These are phyloP conservation scores for Helarctos malayanus DNA, from an alignment of 2,797 vertebrate genomes.

Conservation along the genomic window DNA sequence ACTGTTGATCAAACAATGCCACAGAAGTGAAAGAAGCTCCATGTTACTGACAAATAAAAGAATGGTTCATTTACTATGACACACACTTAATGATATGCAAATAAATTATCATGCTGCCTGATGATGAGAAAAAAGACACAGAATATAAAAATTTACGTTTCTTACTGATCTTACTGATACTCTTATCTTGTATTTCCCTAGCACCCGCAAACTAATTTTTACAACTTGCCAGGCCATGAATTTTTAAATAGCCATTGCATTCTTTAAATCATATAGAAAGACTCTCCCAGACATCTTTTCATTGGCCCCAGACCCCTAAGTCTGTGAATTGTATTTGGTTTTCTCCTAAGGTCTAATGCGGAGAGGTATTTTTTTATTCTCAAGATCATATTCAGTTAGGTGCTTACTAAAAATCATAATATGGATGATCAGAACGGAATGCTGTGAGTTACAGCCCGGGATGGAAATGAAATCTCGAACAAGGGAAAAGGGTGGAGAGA, in stretches of 20 bases:
- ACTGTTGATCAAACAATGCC: not conserved
- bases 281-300: not conserved
- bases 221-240: not conserved
- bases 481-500: not conserved
- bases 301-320: not conserved
- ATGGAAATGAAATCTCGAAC: not conserved
- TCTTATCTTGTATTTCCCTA: not conserved
- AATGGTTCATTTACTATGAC: not conserved
- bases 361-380: not conserved
- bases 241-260: not conserved
- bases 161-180: not conserved
- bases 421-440: not conserved
- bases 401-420: not conserved
- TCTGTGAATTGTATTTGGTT: not conserved
- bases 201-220: not conserved
- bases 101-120: not conserved
- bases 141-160: not conserved
- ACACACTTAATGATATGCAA: not conserved
- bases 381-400: not conserved
- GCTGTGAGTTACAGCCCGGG: not conserved
- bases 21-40: not conserved
- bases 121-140: not conserved
- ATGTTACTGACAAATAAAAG: not conserved
- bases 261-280: not conserved
- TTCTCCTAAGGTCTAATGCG: not conserved